Base-by-base conservation (phyloP, 2,113 vertebrate species). In the Gobiocypris rarus region DNA sequence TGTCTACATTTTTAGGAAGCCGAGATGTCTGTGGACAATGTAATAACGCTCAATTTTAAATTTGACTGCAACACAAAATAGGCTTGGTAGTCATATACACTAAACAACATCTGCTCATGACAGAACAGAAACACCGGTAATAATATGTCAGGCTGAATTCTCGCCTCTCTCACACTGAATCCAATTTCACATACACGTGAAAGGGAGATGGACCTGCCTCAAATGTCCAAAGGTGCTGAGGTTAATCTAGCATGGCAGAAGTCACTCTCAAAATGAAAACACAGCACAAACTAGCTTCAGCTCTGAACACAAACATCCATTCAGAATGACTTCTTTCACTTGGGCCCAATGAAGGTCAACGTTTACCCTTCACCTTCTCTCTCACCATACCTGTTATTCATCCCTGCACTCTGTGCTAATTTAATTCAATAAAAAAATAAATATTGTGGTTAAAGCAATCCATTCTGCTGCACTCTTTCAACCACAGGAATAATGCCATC, bases 401-500 rank as follows among this genome's bases (percentile, higher is more conserved):
- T 59, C 9, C 31, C 65, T 65, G 54, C 81, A 45, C 56, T 71
- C 61, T 58, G 59, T 34, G 26, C 13, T 26, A 34, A 65, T 84
- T 88, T 88, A 63, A 89, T 88, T 89, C 88, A 89, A 89, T 88
- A 88, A 91, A 93, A 88, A 75, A 67, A 34, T 34, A 34, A 86
- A 91, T 88, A 92, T 92, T 88, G 90, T 90, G 90, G 90, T 92
- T 90, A 89, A 88, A 89, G 90, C 71, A 31, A 87, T 88, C 88
- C 86, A 88, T 91, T 92, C 92, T 22, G 9, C 48, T 83, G 28
- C 59, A 75, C 75, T 79, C 56, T 54, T 82, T 85, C 81, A 67
- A 61, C 67, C 17, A 24, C 70, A 90, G 90, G 91, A 94, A 93
- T 92, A 93, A 93, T 91, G 91, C 91, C 92, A 94, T 94, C 92